Conservation (phyloP, 2,797 vertebrate species). For the Protosalanx chinensis region DNA sequence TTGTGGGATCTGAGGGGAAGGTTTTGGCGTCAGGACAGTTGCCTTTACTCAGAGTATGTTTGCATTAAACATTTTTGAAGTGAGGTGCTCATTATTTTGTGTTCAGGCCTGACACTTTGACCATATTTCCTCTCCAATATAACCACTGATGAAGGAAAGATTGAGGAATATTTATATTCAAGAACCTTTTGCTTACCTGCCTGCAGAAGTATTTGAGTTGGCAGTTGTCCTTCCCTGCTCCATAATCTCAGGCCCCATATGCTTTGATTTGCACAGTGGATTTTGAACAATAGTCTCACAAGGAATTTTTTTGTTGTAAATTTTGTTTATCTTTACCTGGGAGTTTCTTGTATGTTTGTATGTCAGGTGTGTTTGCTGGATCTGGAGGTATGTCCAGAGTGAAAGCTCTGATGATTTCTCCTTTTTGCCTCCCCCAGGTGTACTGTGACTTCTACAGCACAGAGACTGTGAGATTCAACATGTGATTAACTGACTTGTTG, state of each 20-base stretch:
- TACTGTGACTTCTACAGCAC: conserved; percentile 56
- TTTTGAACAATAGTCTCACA: conserved; percentile 48
- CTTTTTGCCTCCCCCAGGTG: conserved; percentile 31
- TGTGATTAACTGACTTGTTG: conserved; percentile 67
- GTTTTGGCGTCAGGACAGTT: conserved; percentile 44
- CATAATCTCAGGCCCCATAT: conserved; percentile 50
- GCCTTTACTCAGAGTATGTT: conserved; percentile 50
- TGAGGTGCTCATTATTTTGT: conserved; percentile 61
- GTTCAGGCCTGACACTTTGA: conserved; percentile 44
- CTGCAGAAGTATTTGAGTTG: conserved; percentile 48
- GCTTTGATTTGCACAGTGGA: conserved; percentile 50
- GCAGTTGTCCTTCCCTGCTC: conserved; percentile 45
- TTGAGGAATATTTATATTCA: conserved; percentile 38
- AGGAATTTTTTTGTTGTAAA: too few species aligned
- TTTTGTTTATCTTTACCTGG: conserved; percentile 21
- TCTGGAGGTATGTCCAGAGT: not conserved
- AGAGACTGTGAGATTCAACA: conserved; percentile 58
- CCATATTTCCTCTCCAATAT: conserved; percentile 48
- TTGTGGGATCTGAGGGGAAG: conserved; percentile 43
- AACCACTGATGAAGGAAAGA: conserved; percentile 60
- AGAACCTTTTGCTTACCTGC: conserved; percentile 47
- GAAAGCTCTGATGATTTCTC: not conserved
- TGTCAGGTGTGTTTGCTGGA: not conserved
- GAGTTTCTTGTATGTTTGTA: not conserved
- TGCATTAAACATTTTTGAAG: conserved; percentile 59